Base-by-base conservation (phyloP, 1,140 invertebrate species). In the Melipona quadrifasciata region DNA sequence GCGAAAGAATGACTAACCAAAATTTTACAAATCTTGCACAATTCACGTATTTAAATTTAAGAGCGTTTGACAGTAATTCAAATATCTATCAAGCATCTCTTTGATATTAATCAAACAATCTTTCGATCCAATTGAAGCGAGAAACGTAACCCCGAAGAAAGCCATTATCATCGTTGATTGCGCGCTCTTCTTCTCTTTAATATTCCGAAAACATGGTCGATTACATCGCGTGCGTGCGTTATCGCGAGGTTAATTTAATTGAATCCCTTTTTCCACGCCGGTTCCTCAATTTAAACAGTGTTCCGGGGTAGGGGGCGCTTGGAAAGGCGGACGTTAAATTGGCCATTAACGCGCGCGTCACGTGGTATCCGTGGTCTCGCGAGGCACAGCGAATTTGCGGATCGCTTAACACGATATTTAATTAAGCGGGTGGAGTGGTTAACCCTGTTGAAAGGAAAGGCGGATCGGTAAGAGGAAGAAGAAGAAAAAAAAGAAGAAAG, bases 321-420 rank as follows among this genome's bases (percentile, higher is more conserved):
- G 1, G 31, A 34, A 81, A 53, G 70, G 21, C 57, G 14, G 3
- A 61, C 80, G 47, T 74, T 74, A 34, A 64, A 74, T 64, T 39
- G 58, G 80, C 58, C 39, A 82, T 82, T 75, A 82, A 65, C 58
- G 31, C 2, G 53, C 24, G 21, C 19, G 51, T 70, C 64, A 58
- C 73, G 73, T 58, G 80, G 51, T 55, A 11, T 68, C 64, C 61
- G 79, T 19, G 64, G 55, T 31, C n/a, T 6, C 14, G 31, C 5
- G 8, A 5, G n/a, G 1, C 21, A n/a, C 21, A 19, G 16, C 64
- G 16, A 82, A 82, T 77, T 77, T 70, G 81, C 24, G n/a, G n/a
- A 34, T 24, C 81, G 51, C 12, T 70, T 77, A 78, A 83, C 53
- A 68, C 65, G 74, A 21, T 70, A 70, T 83, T 83, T 78, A 83